Evolutionary conservation across 2,888 invertebrate genomes (phyloP).

Genomic region (Rapana venosa): DNA sequence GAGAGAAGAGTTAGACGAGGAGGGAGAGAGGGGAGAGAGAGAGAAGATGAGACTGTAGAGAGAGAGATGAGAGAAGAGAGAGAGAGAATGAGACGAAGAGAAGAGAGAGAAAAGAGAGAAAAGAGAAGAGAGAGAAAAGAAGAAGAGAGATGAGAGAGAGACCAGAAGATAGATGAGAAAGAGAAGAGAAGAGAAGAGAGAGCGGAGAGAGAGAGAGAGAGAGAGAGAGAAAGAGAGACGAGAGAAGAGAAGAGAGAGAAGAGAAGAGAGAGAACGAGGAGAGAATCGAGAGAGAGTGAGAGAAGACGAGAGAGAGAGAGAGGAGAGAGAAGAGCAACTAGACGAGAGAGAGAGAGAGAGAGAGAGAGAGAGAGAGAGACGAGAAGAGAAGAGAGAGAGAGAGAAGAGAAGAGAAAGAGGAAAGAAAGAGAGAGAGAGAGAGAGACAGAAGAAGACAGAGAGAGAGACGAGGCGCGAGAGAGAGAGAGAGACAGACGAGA

Average conservation of each 20-base stretch:
- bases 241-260: background rate
- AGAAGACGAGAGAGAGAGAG: background rate
- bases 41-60: background rate
- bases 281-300: background rate
- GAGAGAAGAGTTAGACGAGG: background rate
- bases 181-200: background rate
- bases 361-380: background rate
- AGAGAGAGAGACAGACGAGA: background rate
- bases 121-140: background rate
- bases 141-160: background rate
- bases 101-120: background rate
- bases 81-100: background rate
- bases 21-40: background rate
- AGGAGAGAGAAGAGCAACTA: background rate
- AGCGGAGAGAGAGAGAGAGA: background rate
- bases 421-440: conserved; percentile 9
- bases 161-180: background rate
- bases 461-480: background rate
- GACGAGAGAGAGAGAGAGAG: background rate
- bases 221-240: background rate
- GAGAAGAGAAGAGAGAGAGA: background rate
- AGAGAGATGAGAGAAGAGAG: background rate
- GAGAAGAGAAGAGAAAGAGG: background rate
- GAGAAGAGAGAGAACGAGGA: background rate
- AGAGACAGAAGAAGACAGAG: conserved; percentile 12